These are phyloP conservation scores for Brenthis ino DNA, from an alignment of 2,888 invertebrate species.

Conservation along the genomic window DNA sequence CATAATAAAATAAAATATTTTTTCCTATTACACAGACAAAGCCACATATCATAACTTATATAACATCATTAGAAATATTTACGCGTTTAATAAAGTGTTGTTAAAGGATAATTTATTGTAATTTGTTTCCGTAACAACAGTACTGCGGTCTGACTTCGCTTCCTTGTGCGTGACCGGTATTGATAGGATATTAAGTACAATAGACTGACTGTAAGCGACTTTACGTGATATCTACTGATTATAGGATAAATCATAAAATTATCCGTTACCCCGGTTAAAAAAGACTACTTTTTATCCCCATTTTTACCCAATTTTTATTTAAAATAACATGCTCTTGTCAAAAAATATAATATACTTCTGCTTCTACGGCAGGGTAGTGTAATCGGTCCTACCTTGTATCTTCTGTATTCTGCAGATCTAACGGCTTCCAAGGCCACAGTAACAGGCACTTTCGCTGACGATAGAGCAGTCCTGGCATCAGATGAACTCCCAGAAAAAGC, in stretches of 20 bases:
- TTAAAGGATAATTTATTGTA: constrained; percentile 1
- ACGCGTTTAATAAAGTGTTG: background rate
- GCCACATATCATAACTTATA: background rate
- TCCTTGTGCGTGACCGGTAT: constrained; percentile 28
- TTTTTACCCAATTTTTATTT: too few species aligned
- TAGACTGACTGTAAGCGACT: background rate
- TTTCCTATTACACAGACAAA: too few species aligned
- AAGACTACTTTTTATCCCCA: too few species aligned
- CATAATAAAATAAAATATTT: too few species aligned
- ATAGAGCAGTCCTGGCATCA: background rate
- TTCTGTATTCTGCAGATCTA: constrained; percentile 2
- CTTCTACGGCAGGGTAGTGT: constrained; percentile 9
- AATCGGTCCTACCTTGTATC: constrained; percentile 6
- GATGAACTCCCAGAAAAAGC: background rate
- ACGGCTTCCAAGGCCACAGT: background rate
- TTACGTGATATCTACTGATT: background rate
- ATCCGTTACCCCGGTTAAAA: too few species aligned
- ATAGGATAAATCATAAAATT: background rate
- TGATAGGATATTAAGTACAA: background rate
- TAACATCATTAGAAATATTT: too few species aligned
- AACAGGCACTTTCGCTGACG: background rate
- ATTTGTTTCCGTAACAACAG: constrained; percentile 20
- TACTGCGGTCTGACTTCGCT: background rate
- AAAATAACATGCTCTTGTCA: too few species aligned
- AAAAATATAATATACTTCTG: too few species aligned